Conservation (phyloP, 2,888 invertebrate species). For the Eupithecia subfuscata region DNA sequence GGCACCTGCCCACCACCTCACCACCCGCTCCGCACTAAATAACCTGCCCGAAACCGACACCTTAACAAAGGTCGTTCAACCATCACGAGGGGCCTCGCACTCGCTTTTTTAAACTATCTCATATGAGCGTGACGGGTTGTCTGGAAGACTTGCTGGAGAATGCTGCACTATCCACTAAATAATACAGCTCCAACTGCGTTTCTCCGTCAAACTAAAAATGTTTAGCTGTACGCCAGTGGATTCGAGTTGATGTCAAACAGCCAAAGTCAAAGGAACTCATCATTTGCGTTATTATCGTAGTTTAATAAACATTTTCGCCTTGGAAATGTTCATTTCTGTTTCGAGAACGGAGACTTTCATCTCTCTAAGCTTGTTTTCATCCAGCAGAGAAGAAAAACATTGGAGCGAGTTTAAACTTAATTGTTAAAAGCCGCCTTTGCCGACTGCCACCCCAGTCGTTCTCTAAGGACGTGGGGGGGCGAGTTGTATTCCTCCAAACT, state of each 20-base stretch:
- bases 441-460: constrained; percentile 69
- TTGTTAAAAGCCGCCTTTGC: constrained; percentile 81
- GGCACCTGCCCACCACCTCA: constrained; percentile 45
- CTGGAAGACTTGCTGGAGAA: constrained; percentile 14
- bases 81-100: constrained; percentile 67
- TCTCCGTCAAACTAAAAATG: not conserved
- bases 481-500: constrained; percentile 82
- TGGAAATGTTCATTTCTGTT: constrained; percentile 8
- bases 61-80: constrained; percentile 84
- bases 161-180: not conserved
- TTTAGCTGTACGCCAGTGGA: not conserved
- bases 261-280: not conserved
- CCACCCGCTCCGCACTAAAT: constrained; percentile 72
- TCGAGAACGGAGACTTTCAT: constrained; percentile 8
- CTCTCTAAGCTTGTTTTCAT: constrained; percentile 16
- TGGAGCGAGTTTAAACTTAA: constrained; percentile 79
- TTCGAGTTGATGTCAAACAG: not conserved
- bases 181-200: not conserved
- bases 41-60: constrained; percentile 84
- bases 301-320: not conserved
- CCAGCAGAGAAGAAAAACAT: constrained; percentile 69
- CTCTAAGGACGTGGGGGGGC: constrained; percentile 60
- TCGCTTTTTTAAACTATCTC: constrained; percentile 59
- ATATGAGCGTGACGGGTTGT: constrained; percentile 28
- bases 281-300: not conserved